Evolutionary conservation across 2,888 invertebrate genomes (phyloP).

Genomic region (Tryphoninae sp.): DNA sequence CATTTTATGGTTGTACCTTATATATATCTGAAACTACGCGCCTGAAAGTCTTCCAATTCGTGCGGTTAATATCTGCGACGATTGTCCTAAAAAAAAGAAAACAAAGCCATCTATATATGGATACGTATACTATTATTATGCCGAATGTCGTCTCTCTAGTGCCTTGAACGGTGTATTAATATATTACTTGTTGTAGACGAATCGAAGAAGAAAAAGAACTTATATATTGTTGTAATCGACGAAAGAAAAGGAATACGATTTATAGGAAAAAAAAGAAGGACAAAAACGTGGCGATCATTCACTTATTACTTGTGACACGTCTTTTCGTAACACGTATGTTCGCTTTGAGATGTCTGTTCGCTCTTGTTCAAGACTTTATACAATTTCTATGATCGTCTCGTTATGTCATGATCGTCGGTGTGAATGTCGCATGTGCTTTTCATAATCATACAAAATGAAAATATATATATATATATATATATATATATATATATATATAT

Average conservation of each 20-base stretch:
- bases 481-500: neutral
- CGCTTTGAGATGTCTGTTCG: too few species aligned
- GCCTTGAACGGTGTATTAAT: conserved; percentile 38
- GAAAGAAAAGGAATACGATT: neutral
- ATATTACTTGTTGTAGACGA: conserved; percentile 16
- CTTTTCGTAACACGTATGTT: too few species aligned
- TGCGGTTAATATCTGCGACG: conserved; percentile 22
- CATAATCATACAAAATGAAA: neutral
- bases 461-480: neutral
- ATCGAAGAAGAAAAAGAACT: neutral
- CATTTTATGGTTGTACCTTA: conserved; percentile 34
- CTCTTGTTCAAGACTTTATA: too few species aligned
- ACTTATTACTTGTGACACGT: too few species aligned
- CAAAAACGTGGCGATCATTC: too few species aligned
- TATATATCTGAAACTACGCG: conserved; percentile 11
- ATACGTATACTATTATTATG: conserved; percentile 31
- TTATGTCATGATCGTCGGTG: too few species aligned
- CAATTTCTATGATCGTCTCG: too few species aligned
- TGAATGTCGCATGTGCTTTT: too few species aligned
- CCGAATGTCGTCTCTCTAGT: conserved; percentile 34
- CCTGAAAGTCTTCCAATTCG: conserved; percentile 38
- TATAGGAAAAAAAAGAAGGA: too few species aligned
- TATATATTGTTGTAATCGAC: conserved; percentile 1
- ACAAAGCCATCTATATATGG: neutral
- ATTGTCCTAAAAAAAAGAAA: conserved; percentile 17